A percentile compares a stretch with the other conserved stretches of the same genome.
Conservation (phyloP, 2,113 vertebrate genomes). For the Romanogobio albipinnatus region DNA sequence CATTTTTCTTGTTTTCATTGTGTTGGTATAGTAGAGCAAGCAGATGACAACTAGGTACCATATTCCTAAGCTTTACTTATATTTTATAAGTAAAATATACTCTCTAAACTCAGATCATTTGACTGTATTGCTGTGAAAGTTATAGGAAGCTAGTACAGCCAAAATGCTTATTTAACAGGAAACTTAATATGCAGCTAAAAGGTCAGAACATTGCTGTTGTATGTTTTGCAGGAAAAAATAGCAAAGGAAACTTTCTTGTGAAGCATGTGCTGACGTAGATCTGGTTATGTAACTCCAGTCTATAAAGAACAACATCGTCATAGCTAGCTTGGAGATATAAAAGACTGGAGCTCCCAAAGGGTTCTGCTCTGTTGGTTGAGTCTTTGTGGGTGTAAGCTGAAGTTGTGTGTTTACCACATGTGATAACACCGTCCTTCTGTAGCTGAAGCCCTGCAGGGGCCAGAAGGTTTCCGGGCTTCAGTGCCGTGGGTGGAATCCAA, state of each 20-base stretch:
- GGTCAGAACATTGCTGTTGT: neutral
- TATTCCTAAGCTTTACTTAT: neutral
- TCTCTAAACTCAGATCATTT: neutral
- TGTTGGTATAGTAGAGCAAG: neutral
- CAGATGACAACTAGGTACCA: neutral
- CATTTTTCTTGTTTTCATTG: conserved; percentile 39
- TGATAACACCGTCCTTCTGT: conserved; percentile 30
- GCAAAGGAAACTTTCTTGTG: conserved; percentile 30
- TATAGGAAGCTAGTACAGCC: neutral
- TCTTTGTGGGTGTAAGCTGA: conserved; percentile 48
- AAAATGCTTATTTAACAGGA: neutral
- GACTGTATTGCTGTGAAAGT: neutral
- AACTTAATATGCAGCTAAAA: neutral
- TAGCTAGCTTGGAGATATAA: conserved; percentile 39
- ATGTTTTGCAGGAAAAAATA: conserved; percentile 11
- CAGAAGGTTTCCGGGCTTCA: conserved; percentile 25
- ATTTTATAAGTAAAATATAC: neutral
- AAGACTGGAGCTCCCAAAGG: conserved; percentile 43
- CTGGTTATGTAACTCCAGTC: conserved; percentile 42
- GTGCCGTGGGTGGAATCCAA: conserved; percentile 49
- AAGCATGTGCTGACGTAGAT: conserved; percentile 15
- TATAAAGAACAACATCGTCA: conserved; percentile 27
- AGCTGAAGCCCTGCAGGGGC: conserved; percentile 23
- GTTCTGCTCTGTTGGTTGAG: conserved; percentile 27
- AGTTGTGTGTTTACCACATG: conserved; percentile 42